A percentile compares a stretch with the other conserved stretches of the same genome.
These are phyloP conservation scores for Diorhabda elongata DNA, from an alignment of 1,140 invertebrate species.

Conservation along the genomic window DNA sequence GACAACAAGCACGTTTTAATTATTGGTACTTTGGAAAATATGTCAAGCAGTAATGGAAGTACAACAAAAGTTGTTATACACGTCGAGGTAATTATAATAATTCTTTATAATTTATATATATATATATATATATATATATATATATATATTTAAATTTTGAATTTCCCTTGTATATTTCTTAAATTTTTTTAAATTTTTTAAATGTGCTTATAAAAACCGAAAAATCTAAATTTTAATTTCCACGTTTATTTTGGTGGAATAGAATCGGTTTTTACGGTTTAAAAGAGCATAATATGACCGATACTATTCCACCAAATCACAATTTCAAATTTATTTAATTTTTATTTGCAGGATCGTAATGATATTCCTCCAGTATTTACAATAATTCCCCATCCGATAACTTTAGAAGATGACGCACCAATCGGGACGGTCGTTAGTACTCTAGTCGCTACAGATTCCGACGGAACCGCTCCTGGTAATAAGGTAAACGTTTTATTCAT, in stretches of 20 bases:
- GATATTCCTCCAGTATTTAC: conserved; percentile 83
- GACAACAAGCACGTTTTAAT: conserved; percentile 68
- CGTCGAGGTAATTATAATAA: conserved; percentile 59
- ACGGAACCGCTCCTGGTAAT: conserved; percentile 77
- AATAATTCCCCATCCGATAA: conserved; percentile 72
- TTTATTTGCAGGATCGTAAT: conserved; percentile 62
- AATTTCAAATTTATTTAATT: not conserved
- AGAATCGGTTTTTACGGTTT: too few species aligned
- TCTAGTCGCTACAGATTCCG: conserved; percentile 72
- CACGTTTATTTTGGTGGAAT: too few species aligned
- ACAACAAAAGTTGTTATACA: conserved; percentile 72
- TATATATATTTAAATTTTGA: not conserved
- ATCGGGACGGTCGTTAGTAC: conserved; percentile 77
- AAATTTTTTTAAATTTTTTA: too few species aligned
- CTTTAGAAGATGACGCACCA: conserved; percentile 74
- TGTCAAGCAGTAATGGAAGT: conserved; percentile 61
- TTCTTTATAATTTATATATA: not conserved
- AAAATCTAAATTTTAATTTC: too few species aligned
- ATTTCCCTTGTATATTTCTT: too few species aligned
- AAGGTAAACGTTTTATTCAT: conserved; percentile 51
- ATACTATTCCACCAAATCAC: too few species aligned
- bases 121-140: not conserved
- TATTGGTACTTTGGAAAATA: conserved; percentile 79
- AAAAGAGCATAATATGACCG: too few species aligned
- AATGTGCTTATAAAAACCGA: too few species aligned